Base-by-base conservation (phyloP, 2,113 vertebrate species). In the Hemicordylus capensis region DNA sequence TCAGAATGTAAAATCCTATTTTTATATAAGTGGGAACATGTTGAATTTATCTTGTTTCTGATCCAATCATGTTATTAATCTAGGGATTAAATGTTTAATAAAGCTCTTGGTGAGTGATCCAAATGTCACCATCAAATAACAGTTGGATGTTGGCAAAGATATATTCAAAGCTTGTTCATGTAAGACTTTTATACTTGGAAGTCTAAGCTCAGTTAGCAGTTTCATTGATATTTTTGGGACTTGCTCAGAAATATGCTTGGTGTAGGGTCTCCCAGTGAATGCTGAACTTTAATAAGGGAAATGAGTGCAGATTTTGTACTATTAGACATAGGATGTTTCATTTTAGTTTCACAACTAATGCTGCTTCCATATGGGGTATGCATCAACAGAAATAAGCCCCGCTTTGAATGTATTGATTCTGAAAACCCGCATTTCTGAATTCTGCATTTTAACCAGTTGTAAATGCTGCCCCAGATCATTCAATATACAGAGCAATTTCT, bases 21-120 rank as follows among this genome's bases (percentile, higher is more conserved):
- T 66, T 76, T 51, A 64, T n/a, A n/a, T 76, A 37, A 51, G 51
- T 12, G 20, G 67, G 61, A 73, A 61, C 56, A 5, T 76, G 4
- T 20, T 37, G 14, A 0, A 54, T 58, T 0, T 48, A 42, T 82
- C 87, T 87, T 81, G 48, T 19, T 84, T 14, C 0, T 80, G 2
- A 24, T 14, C 31, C 74, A n/a, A 26, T 64, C 56, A 22, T 74
- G 54, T 46, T 44, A 26, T 66, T 14, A 59, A 11, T 28, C 0
- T 34, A 2, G 12, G 14, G 31, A 46, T 70, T 59, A 34, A 46
- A 69, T 69, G 44, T 26, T 59, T 59, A 54, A 15, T n/a, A 75
- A 59, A 31, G 44, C 6, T 59, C 24, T 14, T 37, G 1, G 14
- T n/a, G 48, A 84, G 20, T 15, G 46, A 84, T 67, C 37, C 26